These are phyloP conservation scores for Zaprionus camerounensis DNA, from an alignment of 1,140 invertebrate genomes.

Conservation along the genomic window DNA sequence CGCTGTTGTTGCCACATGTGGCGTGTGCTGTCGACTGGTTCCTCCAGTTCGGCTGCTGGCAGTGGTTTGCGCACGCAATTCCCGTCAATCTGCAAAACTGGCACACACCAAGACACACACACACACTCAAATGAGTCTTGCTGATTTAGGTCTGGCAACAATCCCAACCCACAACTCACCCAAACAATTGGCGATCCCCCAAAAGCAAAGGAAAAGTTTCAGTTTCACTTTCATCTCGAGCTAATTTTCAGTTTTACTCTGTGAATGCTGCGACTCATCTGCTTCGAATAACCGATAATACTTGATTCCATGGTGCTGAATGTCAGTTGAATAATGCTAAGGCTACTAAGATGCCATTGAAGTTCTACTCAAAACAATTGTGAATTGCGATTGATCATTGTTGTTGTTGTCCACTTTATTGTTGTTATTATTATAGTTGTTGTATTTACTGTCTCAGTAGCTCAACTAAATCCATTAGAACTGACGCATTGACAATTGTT, in stretches of 20 bases:
- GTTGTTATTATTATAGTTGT: constrained; percentile 45
- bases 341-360: constrained; percentile 8
- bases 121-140: constrained; percentile 4
- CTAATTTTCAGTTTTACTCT: constrained; percentile 6
- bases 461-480: constrained; percentile 65
- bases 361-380: constrained; percentile 26
- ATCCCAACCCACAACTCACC: constrained; percentile 21
- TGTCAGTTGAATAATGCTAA: constrained; percentile 15
- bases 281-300: neutral
- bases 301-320: neutral
- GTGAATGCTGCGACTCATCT: constrained; percentile 12
- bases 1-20: constrained; percentile 65
- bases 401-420: neutral
- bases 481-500: constrained; percentile 80
- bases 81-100: constrained; percentile 17
- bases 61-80: constrained; percentile 25
- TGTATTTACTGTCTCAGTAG: constrained; percentile 26
- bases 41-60: neutral
- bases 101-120: neutral
- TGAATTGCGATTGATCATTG: neutral
- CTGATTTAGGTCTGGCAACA: neutral
- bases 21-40: constrained; percentile 6
- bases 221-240: constrained; percentile 5
- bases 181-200: constrained; percentile 10
- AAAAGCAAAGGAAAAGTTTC: constrained; percentile 27